A percentile compares a stretch with the other conserved stretches of the same genome.
phyloP scores from a whole-genome alignment of 2,797 vertebrate genomes.

The Antrozous pallidus region DNA sequence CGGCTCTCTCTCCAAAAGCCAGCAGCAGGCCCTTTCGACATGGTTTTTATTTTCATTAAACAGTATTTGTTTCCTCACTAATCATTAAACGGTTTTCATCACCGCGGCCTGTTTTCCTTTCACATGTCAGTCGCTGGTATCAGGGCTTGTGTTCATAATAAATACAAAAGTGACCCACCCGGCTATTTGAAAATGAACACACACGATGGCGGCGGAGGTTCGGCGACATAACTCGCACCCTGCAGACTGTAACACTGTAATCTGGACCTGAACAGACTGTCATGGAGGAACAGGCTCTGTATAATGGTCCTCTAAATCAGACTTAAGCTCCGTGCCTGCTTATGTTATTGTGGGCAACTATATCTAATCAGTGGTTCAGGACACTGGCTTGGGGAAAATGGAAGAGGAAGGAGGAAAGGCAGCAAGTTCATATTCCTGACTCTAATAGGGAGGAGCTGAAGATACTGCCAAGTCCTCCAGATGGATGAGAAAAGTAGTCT shows the following conservation, averaged over 20 bases:
- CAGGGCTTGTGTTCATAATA: conserved; percentile 72
- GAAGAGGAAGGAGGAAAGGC: conserved; percentile 62
- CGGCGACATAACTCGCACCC: not conserved
- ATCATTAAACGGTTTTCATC: conserved; percentile 84
- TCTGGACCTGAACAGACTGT: not conserved
- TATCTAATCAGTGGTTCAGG: conserved; percentile 54
- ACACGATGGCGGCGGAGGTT: not conserved
- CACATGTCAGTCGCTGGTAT: conserved; percentile 70
- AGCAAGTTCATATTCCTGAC: conserved; percentile 37
- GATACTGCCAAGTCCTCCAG: not conserved
- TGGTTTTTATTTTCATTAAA: conserved; percentile 89
- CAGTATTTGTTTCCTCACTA: conserved; percentile 85
- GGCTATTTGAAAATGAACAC: conserved; percentile 54
- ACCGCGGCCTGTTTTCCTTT: conserved; percentile 74
- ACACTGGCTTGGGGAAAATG: conserved; percentile 49
- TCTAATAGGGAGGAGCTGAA: not conserved
- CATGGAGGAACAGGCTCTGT: not conserved
- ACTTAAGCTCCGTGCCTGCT: conserved; percentile 34
- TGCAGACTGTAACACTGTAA: not conserved
- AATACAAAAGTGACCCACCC: conserved; percentile 64
- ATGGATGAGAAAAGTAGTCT: conserved; percentile 14
- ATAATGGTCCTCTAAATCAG: conserved; percentile 19
- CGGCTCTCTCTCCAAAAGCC: conserved; percentile 79
- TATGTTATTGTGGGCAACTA: conserved; percentile 54
- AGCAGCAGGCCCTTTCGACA: conserved; percentile 80